Conservation (phyloP, 1,140 invertebrate genomes). For the Pseudomyrmex dendroicus region DNA sequence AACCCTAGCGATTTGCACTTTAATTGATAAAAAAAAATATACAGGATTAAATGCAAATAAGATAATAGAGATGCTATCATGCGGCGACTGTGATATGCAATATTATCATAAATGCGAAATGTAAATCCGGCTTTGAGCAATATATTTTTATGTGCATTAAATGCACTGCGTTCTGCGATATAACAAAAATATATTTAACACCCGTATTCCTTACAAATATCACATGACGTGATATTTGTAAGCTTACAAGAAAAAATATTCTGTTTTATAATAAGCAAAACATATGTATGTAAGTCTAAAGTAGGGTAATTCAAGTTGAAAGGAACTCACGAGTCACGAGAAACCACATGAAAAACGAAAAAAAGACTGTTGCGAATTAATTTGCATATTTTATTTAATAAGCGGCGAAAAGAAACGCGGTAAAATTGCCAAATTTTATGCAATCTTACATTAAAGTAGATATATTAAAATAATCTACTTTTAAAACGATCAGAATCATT, state of each 20-base stretch:
- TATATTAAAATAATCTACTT: background rate
- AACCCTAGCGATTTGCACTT: background rate
- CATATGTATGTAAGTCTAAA: background rate
- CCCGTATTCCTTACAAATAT: background rate
- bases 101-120: slow-evolving; percentile 16
- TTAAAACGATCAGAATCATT: too few species aligned
- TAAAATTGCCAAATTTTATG: slow-evolving; percentile 7
- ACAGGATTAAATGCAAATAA: slow-evolving; percentile 6
- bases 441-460: too few species aligned
- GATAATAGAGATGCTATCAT: background rate
- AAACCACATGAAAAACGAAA: background rate
- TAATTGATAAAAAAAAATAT: background rate
- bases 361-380: background rate
- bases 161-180: background rate
- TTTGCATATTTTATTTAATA: slow-evolving; percentile 1
- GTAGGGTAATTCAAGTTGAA: slow-evolving; percentile 1
- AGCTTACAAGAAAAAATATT: background rate
- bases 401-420: background rate
- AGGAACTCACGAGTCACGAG: background rate
- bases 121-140: slow-evolving; percentile 9
- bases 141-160: slow-evolving; percentile 23
- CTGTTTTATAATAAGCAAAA: background rate
- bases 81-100: background rate
- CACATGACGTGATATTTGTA: background rate
- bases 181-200: background rate